Evolutionary conservation across 2,888 invertebrate species (phyloP).

Genomic region (Nemotelus nigrinus): DNA sequence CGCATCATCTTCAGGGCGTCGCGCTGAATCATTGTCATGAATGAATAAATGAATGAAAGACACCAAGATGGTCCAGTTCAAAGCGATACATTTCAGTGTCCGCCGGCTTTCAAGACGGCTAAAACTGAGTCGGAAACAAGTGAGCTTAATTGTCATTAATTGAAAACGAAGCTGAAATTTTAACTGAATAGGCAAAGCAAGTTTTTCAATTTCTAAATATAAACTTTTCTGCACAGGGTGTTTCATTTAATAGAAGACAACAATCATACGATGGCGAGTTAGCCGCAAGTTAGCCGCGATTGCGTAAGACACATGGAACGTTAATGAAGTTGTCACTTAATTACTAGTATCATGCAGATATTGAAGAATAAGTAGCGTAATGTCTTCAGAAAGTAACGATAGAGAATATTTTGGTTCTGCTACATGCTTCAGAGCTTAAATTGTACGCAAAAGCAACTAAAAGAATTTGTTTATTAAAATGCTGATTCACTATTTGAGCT

Average conservation of each 20-base stretch:
- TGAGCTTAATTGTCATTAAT: constrained; percentile 44
- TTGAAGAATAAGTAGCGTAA: constrained; percentile 10
- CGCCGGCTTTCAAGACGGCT: background rate
- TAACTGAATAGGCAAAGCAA: constrained; percentile 26
- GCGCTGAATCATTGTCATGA: background rate
- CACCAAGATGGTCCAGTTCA: constrained; percentile 17
- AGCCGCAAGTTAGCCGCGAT: background rate
- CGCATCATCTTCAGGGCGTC: constrained; percentile 33
- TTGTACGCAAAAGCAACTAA: too few relatives aligned
- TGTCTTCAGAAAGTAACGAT: background rate
- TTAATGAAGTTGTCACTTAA: constrained; percentile 43
- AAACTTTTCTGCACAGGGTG: constrained; percentile 43
- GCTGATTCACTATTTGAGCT: too few relatives aligned
- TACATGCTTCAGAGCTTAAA: too few relatives aligned
- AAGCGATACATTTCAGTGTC: constrained; percentile 27
- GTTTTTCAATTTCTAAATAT: constrained; percentile 44
- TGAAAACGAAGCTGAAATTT: constrained; percentile 39
- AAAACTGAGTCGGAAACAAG: constrained; percentile 22
- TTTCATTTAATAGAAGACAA: constrained; percentile 27
- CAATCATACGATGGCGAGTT: constrained; percentile 21
- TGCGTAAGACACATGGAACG: constrained; percentile 37
- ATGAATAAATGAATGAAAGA: constrained; percentile 19
- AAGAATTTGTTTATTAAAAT: too few relatives aligned
- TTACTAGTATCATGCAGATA: constrained; percentile 36
- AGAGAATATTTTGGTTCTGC: background rate